Evolutionary conservation across 2,113 vertebrate species (phyloP).

Genomic region (Halichoeres trimaculatus): DNA sequence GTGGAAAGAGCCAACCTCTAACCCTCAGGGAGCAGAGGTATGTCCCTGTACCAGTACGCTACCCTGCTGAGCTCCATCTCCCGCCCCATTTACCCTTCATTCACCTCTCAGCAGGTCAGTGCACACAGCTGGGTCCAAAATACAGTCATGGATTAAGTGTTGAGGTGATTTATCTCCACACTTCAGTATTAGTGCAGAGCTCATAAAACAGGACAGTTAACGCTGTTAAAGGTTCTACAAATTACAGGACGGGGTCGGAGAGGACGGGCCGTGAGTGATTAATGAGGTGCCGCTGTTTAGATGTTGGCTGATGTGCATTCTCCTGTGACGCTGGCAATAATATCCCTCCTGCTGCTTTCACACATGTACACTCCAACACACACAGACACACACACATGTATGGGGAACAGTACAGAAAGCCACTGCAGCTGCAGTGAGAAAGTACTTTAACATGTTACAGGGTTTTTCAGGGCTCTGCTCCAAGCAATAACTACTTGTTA

Average conservation of each 20-base stretch:
- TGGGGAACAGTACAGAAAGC: neutral
- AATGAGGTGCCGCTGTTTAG: constrained; percentile 45
- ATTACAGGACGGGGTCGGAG: constrained; percentile 52
- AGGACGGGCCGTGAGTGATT: constrained; percentile 55
- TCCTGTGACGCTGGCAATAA: constrained; percentile 32
- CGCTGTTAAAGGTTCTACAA: constrained; percentile 64
- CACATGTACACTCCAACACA: constrained; percentile 6
- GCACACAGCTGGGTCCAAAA: constrained; percentile 52
- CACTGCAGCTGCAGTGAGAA: neutral
- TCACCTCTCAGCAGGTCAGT: constrained; percentile 53
- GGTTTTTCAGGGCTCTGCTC: neutral
- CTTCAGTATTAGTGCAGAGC: constrained; percentile 61
- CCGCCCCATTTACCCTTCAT: constrained; percentile 49
- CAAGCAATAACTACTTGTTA: no score
- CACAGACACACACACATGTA: neutral
- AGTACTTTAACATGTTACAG: neutral
- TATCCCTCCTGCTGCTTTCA: constrained; percentile 14
- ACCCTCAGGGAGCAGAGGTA: constrained; percentile 15
- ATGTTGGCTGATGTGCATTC: constrained; percentile 45
- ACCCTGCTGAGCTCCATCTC: constrained; percentile 42
- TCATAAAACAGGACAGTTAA: constrained; percentile 74
- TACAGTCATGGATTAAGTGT: constrained; percentile 58
- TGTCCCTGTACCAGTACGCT: constrained; percentile 10
- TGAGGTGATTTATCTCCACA: constrained; percentile 69
- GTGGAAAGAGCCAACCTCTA: constrained; percentile 18